Conservation (phyloP, 1,140 invertebrate genomes). For the Drosophila eugracilis region DNA sequence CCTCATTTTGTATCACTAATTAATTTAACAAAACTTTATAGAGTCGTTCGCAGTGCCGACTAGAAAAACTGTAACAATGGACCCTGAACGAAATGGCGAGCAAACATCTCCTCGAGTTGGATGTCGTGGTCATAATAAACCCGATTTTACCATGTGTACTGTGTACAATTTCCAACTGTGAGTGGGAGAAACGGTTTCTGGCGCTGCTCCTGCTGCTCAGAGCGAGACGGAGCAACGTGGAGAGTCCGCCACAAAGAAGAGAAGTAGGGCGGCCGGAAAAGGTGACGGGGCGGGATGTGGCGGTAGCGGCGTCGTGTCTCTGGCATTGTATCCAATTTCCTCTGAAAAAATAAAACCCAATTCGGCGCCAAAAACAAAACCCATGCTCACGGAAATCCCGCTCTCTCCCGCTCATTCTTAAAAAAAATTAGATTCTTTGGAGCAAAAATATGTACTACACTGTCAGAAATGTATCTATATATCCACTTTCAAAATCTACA, state of each 20-base stretch:
- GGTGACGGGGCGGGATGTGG: conserved; percentile 29
- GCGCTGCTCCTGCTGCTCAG: conserved; percentile 52
- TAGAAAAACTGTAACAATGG: conserved; percentile 11
- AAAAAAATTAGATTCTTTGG: background rate
- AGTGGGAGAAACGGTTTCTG: conserved; percentile 33
- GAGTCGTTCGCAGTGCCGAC: background rate
- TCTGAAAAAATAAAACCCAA: conserved; percentile 22
- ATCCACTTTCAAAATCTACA: background rate
- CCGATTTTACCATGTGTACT: conserved; percentile 54
- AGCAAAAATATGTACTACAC: background rate
- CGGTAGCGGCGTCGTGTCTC: conserved; percentile 19
- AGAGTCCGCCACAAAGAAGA: conserved; percentile 40
- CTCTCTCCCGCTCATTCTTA: conserved; percentile 5
- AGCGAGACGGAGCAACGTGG: conserved; percentile 53
- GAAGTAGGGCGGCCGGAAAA: conserved; percentile 16
- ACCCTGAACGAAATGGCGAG: conserved; percentile 11
- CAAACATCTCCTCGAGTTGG: conserved; percentile 60
- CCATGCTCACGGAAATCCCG: background rate
- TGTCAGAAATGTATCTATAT: background rate
- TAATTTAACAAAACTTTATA: conserved; percentile 28
- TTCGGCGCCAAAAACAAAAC: conserved; percentile 16
- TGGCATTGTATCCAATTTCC: conserved; percentile 69
- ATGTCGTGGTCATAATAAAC: conserved; percentile 74
- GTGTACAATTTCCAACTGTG: conserved; percentile 56
- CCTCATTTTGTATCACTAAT: conserved; percentile 49